Evolutionary conservation across 2,797 vertebrate species (phyloP).

Genomic region (Sphenodon punctatus): DNA sequence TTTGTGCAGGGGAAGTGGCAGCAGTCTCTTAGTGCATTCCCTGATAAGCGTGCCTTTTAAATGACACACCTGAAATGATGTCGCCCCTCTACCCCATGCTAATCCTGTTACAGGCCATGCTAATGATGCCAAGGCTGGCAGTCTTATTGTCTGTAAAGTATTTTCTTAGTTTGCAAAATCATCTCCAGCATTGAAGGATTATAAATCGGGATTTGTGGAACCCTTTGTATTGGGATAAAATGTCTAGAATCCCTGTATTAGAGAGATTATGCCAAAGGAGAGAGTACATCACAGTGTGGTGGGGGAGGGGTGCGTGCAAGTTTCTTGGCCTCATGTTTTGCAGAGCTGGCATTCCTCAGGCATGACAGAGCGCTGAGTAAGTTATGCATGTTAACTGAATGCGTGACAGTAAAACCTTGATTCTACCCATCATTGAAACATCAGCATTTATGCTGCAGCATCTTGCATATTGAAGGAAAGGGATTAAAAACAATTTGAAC

Average conservation of each 20-base stretch:
- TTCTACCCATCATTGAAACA: accelerated
- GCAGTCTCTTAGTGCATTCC: background rate
- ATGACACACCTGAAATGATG: background rate
- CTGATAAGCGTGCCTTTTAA: accelerated
- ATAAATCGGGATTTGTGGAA: background rate
- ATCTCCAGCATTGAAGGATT: background rate
- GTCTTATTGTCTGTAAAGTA: background rate
- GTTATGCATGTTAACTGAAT: accelerated
- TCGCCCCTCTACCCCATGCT: accelerated
- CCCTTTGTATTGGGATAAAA: background rate
- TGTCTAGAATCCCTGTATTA: background rate
- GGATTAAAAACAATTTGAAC: accelerated
- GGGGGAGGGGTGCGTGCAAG: background rate
- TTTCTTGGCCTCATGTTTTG: accelerated
- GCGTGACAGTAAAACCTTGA: accelerated
- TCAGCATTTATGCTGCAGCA: accelerated
- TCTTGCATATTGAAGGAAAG: accelerated
- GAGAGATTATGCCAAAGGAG: accelerated
- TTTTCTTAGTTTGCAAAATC: background rate
- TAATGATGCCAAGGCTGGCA: accelerated
- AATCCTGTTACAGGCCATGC: accelerated
- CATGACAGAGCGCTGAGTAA: background rate
- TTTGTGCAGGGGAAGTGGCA: background rate
- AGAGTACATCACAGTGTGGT: accelerated
- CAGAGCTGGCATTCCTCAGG: background rate